Evolutionary conservation across 2,888 invertebrate species (phyloP).

Genomic region (Synanthedon myopaeformis): DNA sequence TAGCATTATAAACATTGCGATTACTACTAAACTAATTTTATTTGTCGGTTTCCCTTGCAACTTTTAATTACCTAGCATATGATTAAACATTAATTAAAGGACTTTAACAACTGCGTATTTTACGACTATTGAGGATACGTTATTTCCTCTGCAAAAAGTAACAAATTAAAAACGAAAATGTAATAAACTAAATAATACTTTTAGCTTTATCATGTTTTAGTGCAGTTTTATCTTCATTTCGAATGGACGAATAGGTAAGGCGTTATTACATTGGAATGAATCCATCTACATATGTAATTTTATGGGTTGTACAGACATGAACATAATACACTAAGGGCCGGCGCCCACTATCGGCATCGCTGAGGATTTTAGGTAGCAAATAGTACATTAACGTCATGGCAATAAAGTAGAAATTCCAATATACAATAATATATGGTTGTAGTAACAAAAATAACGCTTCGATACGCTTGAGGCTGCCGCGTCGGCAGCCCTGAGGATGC

Average conservation of each 20-base stretch:
- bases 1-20: no score
- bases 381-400: no score
- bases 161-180: neutral
- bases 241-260: neutral
- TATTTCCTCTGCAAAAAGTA: neutral
- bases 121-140: neutral
- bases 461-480: no score
- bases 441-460: no score
- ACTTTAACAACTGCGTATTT: neutral
- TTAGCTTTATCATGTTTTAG: neutral
- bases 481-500: no score
- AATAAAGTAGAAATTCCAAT: no score
- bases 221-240: neutral
- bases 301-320: neutral
- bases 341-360: no score
- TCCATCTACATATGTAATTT: neutral
- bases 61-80: neutral
- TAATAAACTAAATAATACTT: neutral
- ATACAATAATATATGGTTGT: no score
- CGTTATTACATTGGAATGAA: neutral
- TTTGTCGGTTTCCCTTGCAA: neutral
- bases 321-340: no score
- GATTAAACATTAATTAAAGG: neutral
- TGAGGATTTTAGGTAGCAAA: no score
- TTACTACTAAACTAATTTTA: no score